phyloP scores from a whole-genome alignment of 2,113 vertebrate species.

The Mohoua ochrocephala region DNA sequence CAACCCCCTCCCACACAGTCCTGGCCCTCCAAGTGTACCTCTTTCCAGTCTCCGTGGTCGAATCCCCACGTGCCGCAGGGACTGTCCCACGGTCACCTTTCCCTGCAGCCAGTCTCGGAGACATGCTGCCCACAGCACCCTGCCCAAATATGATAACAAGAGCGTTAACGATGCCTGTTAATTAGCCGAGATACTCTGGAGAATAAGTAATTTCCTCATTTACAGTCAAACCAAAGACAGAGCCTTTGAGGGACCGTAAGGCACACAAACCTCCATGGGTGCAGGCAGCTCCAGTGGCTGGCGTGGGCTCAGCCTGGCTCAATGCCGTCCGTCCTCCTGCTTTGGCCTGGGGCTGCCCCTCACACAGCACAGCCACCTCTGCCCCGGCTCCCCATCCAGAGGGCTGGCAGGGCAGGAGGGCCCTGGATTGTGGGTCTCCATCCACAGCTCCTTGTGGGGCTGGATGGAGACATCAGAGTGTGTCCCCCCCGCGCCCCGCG shows the following conservation, averaged over 20 bases:
- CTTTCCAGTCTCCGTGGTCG: accelerated
- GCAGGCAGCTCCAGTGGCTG: accelerated
- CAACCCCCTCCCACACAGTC: accelerated
- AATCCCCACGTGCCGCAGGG: accelerated
- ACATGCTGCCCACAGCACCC: not conserved
- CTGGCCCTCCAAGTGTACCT: not conserved
- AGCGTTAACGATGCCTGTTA: constrained; percentile 4
- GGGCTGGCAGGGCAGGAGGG: not conserved
- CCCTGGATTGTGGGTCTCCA: accelerated
- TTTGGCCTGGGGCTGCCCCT: not conserved
- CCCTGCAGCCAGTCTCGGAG: not conserved
- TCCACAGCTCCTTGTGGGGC: accelerated
- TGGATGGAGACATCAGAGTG: constrained; percentile 3
- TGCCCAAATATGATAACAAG: not conserved
- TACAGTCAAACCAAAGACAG: not conserved
- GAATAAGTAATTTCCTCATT: constrained; percentile 47
- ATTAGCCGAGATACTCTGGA: constrained; percentile 4
- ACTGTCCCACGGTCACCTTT: not conserved
- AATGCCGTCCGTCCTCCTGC: accelerated
- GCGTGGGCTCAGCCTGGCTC: not conserved
- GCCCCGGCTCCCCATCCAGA: not conserved
- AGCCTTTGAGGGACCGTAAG: not conserved
- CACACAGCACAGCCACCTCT: not conserved
- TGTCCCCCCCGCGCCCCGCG: accelerated
- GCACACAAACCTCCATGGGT: not conserved